These are phyloP conservation scores for Gisinianus flammeolus DNA, from an alignment of 2,888 invertebrate genomes.

Conservation along the genomic window DNA sequence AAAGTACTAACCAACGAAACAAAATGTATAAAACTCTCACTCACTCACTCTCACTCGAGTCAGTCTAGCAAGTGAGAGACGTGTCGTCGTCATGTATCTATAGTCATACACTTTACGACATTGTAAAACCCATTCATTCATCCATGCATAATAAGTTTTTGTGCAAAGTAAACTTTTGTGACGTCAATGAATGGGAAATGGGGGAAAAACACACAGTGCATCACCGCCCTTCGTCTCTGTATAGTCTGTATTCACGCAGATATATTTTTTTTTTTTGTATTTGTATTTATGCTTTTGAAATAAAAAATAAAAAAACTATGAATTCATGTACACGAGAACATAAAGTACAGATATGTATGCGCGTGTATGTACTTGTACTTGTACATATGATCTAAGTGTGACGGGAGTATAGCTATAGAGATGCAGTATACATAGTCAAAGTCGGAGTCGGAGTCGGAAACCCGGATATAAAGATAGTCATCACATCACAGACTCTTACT, in stretches of 20 bases:
- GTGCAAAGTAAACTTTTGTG: constrained; percentile 5
- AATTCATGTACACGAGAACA: not conserved
- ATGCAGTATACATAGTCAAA: not conserved
- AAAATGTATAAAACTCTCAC: not conserved
- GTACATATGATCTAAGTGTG: too few relatives aligned
- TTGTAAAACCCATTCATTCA: not conserved
- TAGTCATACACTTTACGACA: not conserved
- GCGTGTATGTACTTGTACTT: too few relatives aligned
- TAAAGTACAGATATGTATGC: too few relatives aligned
- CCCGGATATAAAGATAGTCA: not conserved
- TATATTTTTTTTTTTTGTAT: constrained; percentile 4
- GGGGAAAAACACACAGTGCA: constrained; percentile 25
- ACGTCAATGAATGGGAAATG: constrained; percentile 24
- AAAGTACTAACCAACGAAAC: not conserved
- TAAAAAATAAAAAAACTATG: not conserved
- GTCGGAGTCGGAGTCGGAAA: not conserved
- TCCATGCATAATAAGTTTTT: not conserved
- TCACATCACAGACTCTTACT: too few relatives aligned
- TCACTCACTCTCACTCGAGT: not conserved
- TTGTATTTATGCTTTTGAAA: not conserved
- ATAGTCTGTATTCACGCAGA: constrained; percentile 1
- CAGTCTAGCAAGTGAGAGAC: not conserved
- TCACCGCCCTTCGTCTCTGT: constrained; percentile 10
- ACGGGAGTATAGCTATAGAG: too few relatives aligned
- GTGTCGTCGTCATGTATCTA: not conserved